phyloP scores from a whole-genome alignment of 2,888 invertebrate genomes.

The Hetaerina titia region DNA sequence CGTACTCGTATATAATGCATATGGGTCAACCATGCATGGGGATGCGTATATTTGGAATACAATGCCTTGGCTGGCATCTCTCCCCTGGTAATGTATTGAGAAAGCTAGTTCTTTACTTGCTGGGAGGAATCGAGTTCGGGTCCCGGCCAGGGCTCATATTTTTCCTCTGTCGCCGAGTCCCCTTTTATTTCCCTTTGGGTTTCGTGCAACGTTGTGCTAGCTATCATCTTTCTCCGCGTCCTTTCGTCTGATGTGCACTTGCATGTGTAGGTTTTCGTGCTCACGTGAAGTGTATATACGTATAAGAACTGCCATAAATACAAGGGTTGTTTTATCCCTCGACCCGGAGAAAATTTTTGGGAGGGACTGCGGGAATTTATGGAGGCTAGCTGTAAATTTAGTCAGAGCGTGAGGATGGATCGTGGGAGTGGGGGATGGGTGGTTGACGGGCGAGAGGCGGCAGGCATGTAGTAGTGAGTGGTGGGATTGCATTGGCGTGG shows the following conservation, averaged over 20 bases:
- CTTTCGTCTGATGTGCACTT: too few species aligned
- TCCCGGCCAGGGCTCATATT: not conserved
- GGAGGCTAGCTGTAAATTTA: not conserved
- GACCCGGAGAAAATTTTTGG: not conserved
- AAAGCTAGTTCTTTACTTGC: not conserved
- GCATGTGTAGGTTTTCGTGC: too few species aligned
- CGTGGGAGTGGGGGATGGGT: not conserved
- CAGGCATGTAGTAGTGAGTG: not conserved
- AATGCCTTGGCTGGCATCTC: not conserved
- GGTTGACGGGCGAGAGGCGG: not conserved
- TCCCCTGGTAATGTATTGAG: not conserved
- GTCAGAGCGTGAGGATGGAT: not conserved
- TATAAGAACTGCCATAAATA: not conserved
- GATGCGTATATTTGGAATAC: not conserved
- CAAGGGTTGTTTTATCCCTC: not conserved
- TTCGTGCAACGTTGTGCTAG: not conserved
- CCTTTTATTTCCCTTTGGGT: not conserved
- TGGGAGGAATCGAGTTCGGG: not conserved
- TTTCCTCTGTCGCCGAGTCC: not conserved
- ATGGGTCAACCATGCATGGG: not conserved
- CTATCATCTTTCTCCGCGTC: too few species aligned
- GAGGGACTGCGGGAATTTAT: not conserved
- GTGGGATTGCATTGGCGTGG: too few species aligned
- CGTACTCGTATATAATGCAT: not conserved
- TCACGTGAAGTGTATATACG: too few species aligned